phyloP scores from a whole-genome alignment of 2,113 vertebrate genomes.

The Phodopus roborovskii region DNA sequence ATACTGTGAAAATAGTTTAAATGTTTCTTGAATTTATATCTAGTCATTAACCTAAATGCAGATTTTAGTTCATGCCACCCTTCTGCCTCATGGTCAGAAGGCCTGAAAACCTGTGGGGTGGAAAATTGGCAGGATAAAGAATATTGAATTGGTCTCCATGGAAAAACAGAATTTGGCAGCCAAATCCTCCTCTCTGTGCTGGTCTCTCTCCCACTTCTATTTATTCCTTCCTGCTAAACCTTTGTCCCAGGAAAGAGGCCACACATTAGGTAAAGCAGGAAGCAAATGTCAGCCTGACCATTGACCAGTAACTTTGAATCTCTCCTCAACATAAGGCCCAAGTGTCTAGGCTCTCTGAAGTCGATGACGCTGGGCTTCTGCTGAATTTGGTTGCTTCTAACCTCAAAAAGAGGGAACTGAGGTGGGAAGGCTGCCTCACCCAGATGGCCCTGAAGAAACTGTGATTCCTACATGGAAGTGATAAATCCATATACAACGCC shows the following conservation, averaged over 20 bases:
- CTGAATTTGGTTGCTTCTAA: not conserved
- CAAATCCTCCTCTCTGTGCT: not conserved
- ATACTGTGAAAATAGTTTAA: slow-evolving; percentile 84
- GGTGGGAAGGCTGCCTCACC: not conserved
- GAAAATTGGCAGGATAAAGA: slow-evolving; percentile 84
- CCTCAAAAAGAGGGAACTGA: not conserved
- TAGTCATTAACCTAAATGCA: slow-evolving; percentile 85
- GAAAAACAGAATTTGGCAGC: slow-evolving; percentile 80
- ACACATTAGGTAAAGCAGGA: not conserved
- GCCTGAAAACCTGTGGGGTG: slow-evolving; percentile 79
- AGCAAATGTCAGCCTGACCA: not conserved
- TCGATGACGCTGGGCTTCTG: not conserved
- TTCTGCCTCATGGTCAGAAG: slow-evolving; percentile 82
- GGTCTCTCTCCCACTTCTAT: not conserved
- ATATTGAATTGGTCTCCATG: slow-evolving; percentile 81
- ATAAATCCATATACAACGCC: not conserved
- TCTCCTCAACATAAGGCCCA: not conserved
- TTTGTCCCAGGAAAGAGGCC: slow-evolving; percentile 33
- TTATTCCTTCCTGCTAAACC: slow-evolving; percentile 18
- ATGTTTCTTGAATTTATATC: slow-evolving; percentile 85
- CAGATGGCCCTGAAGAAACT: not conserved
- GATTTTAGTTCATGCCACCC: slow-evolving; percentile 80
- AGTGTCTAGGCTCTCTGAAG: not conserved
- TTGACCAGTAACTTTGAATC: slow-evolving; percentile 15
- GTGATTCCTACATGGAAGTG: not conserved